Evolutionary conservation across 2,888 invertebrate genomes (phyloP), one percentile per base, ranked within the genome.

Genomic region (Microplitis manilae): DNA sequence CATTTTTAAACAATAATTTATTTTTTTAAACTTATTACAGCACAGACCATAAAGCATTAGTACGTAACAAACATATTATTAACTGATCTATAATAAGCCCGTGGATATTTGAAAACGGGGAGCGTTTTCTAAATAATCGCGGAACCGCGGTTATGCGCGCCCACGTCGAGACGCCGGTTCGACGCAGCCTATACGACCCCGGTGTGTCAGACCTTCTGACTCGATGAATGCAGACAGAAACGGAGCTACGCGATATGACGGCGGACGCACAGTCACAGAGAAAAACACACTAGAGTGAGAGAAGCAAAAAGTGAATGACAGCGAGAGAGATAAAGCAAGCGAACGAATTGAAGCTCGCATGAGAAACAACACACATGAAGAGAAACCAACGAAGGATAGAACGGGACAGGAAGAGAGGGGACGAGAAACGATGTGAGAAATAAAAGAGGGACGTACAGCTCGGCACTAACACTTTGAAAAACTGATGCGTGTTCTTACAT

Each of bases 161-260:
- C 69, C 30, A 79, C 84, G 81, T 78, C 81, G 81, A 79, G 80
- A 80, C 79, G 81, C 78, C 81, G 75, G 80, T 82, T 82, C 79
- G 81, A 79, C 82, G 83, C 82, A 81, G 82, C 79, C 79, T 80
- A 79, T 82, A 81, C 84, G 83, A 84, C 84, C 82, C 82, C 84
- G 77, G 84, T 84, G 84, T 85, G 85, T 85, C 85, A 84, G 87
- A 84, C 86, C 85, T 86, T 87, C 86, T 82, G 86, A 85, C 87
- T 85, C 87, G 84, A 82, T 86, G 84, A 85, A 83, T 86, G 87
- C 85, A 87, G 87, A 87, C 88, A 87, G 88, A 88, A 89, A 88
- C 87, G 86, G 84, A 86, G 86, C 87, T 88, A 86, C 86, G 84
- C 83, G 86, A 87, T 86, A 88, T 88, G 89, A 88, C 88, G 89